A percentile compares a stretch with the other conserved stretches of the same genome.
These are phyloP conservation scores for Eucidaris tribuloides DNA, from an alignment of 35 echinoderm and acorn worm genomes.

Conservation along the genomic window DNA sequence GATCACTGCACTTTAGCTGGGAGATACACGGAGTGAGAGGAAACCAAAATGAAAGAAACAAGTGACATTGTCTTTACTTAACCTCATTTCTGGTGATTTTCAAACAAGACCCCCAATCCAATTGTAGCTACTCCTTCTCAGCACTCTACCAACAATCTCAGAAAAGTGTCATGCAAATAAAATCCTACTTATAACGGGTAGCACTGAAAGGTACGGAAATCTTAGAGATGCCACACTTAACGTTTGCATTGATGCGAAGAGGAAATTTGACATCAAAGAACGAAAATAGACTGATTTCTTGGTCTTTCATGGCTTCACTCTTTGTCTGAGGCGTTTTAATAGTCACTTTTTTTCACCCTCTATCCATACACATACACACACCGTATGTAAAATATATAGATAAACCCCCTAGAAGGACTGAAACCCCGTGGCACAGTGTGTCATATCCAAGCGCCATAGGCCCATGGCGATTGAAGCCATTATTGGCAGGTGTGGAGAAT, in stretches of 20 bases:
- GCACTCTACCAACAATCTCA: constrained; percentile 29
- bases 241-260: constrained; percentile 16
- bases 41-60: constrained; percentile 23
- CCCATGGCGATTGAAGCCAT: not conserved
- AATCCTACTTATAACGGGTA: constrained; percentile 7
- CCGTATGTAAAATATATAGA: not conserved
- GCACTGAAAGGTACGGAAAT: constrained; percentile 9
- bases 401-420: not conserved
- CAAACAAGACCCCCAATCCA: not conserved
- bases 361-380: not conserved
- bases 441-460: not conserved
- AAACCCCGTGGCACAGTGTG: not conserved
- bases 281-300: constrained; percentile 19
- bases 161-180: constrained; percentile 30
- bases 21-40: constrained; percentile 9
- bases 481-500: constrained; percentile 33
- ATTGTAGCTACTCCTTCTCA: constrained; percentile 21
- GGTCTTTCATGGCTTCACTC: not conserved
- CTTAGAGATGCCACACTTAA: not conserved
- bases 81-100: constrained; percentile 1
- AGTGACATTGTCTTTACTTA: constrained; percentile 36
- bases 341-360: not conserved
- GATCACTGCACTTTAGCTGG: constrained; percentile 17
- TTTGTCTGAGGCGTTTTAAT: not conserved
- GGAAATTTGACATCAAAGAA: constrained; percentile 29